Evolutionary conservation across 2,888 invertebrate genomes (phyloP).

Genomic region (Notocelia uddmanniana): DNA sequence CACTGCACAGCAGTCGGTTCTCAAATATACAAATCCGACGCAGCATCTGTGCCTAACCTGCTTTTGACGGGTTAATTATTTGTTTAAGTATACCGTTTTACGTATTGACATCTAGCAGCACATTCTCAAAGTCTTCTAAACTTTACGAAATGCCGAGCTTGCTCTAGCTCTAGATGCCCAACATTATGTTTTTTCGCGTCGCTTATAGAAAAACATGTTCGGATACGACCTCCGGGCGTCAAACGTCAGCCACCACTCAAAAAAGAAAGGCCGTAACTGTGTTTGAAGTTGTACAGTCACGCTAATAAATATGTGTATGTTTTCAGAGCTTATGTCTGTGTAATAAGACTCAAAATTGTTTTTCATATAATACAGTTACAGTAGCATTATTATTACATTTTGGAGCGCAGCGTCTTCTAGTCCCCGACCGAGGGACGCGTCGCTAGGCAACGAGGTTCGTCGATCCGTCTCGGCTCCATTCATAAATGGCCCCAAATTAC

Average conservation of each 20-base stretch:
- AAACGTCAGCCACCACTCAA: conserved; percentile 8
- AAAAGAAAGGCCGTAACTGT: neutral
- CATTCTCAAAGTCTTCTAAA: neutral
- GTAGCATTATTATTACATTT: conserved; percentile 5
- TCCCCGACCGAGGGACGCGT: conserved; percentile 61
- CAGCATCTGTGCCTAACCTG: too few species aligned
- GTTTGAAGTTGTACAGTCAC: neutral
- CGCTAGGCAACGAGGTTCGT: conserved; percentile 66
- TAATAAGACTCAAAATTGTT: neutral
- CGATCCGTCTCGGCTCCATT: conserved; percentile 59
- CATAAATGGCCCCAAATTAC: conserved; percentile 59
- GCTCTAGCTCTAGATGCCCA: neutral
- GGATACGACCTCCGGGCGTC: conserved; percentile 18
- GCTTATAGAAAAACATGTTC: neutral
- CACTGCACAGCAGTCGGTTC: too few species aligned
- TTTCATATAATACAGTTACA: neutral
- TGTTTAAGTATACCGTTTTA: too few species aligned
- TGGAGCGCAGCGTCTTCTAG: neutral
- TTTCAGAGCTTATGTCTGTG: neutral
- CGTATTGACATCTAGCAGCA: too few species aligned
- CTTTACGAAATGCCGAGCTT: neutral
- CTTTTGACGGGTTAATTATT: too few species aligned
- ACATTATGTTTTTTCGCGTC: neutral
- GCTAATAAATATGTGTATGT: neutral
- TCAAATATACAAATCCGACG: too few species aligned